These are phyloP conservation scores for Pinctada fucata DNA, from an alignment of 2,888 invertebrate species.

Conservation along the genomic window DNA sequence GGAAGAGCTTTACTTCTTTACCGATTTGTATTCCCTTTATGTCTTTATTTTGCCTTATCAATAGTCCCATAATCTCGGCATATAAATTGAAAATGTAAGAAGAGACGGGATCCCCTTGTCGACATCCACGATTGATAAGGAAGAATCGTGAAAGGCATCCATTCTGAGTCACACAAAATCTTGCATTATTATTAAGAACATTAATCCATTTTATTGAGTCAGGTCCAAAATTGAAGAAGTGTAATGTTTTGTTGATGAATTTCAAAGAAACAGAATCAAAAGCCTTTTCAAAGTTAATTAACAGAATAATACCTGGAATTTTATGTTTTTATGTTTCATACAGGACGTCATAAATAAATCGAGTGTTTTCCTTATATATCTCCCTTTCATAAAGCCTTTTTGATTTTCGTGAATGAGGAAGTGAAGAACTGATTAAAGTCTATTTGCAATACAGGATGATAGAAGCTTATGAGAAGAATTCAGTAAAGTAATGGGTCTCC, in stretches of 20 bases:
- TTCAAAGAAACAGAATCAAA: neutral
- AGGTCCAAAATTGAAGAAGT: neutral
- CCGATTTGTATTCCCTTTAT: neutral
- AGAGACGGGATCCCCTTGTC: neutral
- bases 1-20: slow-evolving; percentile 3
- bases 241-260: neutral
- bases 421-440: neutral
- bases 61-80: neutral
- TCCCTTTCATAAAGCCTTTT: neutral
- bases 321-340: neutral
- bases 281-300: neutral
- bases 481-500: neutral
- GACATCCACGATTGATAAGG: neutral
- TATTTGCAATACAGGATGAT: neutral
- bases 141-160: neutral
- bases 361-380: neutral
- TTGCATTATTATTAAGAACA: neutral
- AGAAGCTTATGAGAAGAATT: neutral
- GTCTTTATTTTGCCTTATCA: neutral
- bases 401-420: neutral
- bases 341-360: neutral
- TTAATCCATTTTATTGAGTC: neutral
- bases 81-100: neutral
- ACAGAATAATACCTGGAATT: neutral
- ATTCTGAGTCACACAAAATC: neutral